These are phyloP conservation scores for Bergia puertoricense DNA, from an alignment of 92 coral and sea anemone genomes.

Conservation along the genomic window DNA sequence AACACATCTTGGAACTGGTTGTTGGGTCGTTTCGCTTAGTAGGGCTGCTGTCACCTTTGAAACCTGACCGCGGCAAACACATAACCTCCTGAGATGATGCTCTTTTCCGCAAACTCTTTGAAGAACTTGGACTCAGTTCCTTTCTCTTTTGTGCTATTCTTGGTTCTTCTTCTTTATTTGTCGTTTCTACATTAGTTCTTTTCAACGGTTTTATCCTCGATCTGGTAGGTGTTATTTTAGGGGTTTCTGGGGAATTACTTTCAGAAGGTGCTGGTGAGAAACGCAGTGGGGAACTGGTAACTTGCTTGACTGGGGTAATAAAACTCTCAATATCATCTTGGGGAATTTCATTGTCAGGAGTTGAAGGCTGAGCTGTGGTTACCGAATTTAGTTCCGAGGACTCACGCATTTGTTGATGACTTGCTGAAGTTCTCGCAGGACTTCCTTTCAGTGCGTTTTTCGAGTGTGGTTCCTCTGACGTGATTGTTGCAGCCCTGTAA, in stretches of 20 bases:
- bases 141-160: not conserved
- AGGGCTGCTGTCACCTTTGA: not conserved
- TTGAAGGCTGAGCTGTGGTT: not conserved
- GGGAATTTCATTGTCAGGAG: not conserved
- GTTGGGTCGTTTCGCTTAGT: not conserved
- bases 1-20: not conserved
- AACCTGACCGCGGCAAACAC: not conserved
- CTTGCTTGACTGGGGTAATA: constrained; percentile 39
- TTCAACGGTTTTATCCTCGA: not conserved
- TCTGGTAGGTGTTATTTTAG: not conserved
- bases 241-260: not conserved
- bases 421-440: not conserved
- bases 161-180: not conserved
- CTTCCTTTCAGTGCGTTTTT: not conserved
- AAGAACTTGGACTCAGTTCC: not conserved
- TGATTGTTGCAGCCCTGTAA: constrained; percentile 9
- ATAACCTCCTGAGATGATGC: not conserved
- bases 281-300: constrained; percentile 1
- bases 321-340: constrained; percentile 15
- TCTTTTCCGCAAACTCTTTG: not conserved
- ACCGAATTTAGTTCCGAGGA: not conserved
- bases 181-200: not conserved
- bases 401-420: not conserved
- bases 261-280: constrained; percentile 1
- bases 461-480: not conserved